Evolutionary conservation across 2,888 invertebrate species (phyloP).

Genomic region (Pyrrhosoma nymphula): DNA sequence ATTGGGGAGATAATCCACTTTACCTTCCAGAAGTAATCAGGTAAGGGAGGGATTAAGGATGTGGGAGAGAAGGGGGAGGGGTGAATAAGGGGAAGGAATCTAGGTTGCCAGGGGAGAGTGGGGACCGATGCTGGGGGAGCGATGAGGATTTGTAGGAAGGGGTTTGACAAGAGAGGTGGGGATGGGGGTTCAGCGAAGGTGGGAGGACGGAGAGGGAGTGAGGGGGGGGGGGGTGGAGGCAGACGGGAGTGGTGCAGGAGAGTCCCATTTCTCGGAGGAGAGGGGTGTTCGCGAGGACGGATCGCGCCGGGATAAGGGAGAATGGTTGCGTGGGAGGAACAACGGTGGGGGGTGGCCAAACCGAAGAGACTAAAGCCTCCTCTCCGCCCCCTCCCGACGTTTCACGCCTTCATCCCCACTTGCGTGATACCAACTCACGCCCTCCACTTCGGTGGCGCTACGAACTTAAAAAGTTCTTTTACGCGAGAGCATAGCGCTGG

Average conservation of each 20-base stretch:
- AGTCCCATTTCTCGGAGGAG: neutral
- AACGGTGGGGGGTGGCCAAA: neutral
- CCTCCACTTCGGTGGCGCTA: no score
- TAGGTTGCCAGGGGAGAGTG: neutral
- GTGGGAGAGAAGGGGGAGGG: neutral
- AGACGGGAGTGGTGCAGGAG: neutral
- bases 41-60: constrained; percentile 17
- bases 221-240: neutral
- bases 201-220: no score
- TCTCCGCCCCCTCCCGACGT: neutral
- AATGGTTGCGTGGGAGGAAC: neutral
- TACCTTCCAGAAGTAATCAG: constrained; percentile 39
- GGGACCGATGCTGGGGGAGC: neutral
- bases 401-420: neutral
- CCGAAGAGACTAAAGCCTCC: neutral
- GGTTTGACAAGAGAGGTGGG: neutral
- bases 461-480: neutral
- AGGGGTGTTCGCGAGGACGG: neutral
- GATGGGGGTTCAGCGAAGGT: neutral
- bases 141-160: neutral
- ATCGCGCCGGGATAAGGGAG: neutral
- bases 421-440: no score
- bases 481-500: neutral
- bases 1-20: constrained; percentile 34
- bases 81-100: neutral